Evolutionary conservation across 2,113 vertebrate species (phyloP).

Genomic region (human (Homo sapiens)): DNA sequence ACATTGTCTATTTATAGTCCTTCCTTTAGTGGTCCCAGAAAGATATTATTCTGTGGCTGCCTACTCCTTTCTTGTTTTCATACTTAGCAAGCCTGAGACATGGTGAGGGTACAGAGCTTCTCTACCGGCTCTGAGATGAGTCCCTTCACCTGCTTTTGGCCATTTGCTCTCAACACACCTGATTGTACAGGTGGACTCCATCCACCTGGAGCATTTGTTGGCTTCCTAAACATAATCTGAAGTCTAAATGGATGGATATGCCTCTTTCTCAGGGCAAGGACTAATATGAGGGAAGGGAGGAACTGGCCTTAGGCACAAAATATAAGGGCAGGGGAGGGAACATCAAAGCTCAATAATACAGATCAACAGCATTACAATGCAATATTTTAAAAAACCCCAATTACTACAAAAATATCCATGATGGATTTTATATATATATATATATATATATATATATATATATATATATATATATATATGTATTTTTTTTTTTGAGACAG

Average conservation of each 20-base stretch:
- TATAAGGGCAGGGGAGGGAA: background rate
- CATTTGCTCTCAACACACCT: background rate
- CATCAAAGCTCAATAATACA: too few relatives aligned
- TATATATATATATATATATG: too few relatives aligned
- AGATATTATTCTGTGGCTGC: background rate
- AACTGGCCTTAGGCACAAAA: too few relatives aligned
- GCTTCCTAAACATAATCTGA: background rate
- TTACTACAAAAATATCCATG: background rate
- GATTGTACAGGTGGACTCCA: background rate
- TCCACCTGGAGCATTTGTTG: background rate
- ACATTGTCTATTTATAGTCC: background rate
- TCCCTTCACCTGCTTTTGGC: background rate
- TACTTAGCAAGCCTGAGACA: background rate
- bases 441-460: too few relatives aligned
- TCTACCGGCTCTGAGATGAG: background rate
- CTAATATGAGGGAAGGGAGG: fast-evolving
- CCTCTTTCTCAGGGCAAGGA: background rate
- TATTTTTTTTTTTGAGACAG: too few relatives aligned
- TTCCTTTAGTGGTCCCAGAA: background rate
- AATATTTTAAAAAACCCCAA: background rate
- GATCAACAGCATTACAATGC: fast-evolving
- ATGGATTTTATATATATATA: too few relatives aligned
- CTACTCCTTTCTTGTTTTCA: background rate
- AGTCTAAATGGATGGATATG: too few relatives aligned
- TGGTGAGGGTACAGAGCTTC: background rate